Base-by-base conservation (phyloP, 92 coral and sea anemone species). In the Desmophyllum pertusum region DNA sequence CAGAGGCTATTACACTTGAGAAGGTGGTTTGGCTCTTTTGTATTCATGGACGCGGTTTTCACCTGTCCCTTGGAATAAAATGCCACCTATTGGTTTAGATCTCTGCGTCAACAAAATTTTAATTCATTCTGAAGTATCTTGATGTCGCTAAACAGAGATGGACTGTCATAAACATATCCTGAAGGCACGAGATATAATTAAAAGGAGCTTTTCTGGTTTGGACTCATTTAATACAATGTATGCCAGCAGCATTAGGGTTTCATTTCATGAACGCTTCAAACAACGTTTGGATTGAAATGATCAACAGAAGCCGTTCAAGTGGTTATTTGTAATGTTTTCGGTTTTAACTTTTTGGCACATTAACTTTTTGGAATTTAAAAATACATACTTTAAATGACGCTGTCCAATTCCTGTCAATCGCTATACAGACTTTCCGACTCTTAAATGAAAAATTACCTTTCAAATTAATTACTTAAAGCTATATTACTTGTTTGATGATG, bases 61-160 rank as follows among this genome's bases (percentile, higher is more conserved):
- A 82, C 79, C 86, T 82, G 86, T 37, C 70, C 43, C 68, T 53
- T 3, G 8, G 68, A n/a, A 48, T 39, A 81, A 81, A 81, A 71
- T 72, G 86, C 40, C 59, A 53, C 18, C 61, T 59, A 82, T 71
- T 82, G 86, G 79, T 59, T 70, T 39, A 82, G 79, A 71, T 41
- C 36, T 21, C 14, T 11, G 35, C 33, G 39, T 31, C 62, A 71
- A 53, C 46, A 71, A 14, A 71, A 30, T 43, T 72, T 8, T 72
- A 72, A 72, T 72, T 72, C 57, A 55, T 27, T 42, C 52, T 82
- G 38, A 48, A 79, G 84, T 64, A 71, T 82, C 71, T 73, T 21
- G 7, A 21, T 80, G 45, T 36, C 75, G 50, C 63, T 43, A 21
- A 68, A 50, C 42, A 82, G 27, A 42, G 52, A 73, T 50, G 48